Percentiles rank a stretch among this genome's conserved stretches.
Evolutionary conservation across 2,888 invertebrate species (phyloP).

Genomic region (Arctia plantaginis): DNA sequence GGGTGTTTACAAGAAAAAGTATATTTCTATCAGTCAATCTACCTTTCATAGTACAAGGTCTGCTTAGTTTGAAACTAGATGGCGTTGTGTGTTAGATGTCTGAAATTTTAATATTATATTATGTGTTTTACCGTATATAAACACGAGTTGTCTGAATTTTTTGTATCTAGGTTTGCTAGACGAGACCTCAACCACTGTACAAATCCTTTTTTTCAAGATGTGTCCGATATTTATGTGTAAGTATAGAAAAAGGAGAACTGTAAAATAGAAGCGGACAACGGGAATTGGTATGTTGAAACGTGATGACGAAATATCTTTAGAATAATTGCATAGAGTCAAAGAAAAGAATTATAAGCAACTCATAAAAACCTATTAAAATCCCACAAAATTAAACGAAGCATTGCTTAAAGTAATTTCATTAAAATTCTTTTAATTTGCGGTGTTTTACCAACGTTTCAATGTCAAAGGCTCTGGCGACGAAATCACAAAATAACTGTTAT

Average conservation of each 20-base stretch:
- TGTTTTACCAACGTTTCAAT: slow-evolving; percentile 45
- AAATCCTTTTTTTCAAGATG: too few relatives aligned
- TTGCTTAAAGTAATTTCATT: slow-evolving; percentile 40
- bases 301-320: too few relatives aligned
- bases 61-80: too few relatives aligned
- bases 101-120: too few relatives aligned
- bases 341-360: slow-evolving; percentile 11
- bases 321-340: slow-evolving; percentile 8
- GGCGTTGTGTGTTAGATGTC: too few relatives aligned
- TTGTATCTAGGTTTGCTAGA: too few relatives aligned
- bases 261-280: background rate
- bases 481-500: slow-evolving; percentile 57
- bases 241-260: background rate
- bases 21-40: too few relatives aligned
- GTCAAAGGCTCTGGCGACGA: slow-evolving; percentile 51
- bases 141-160: too few relatives aligned
- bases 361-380: slow-evolving; percentile 22
- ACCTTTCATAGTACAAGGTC: too few relatives aligned
- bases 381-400: slow-evolving; percentile 26
- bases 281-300: background rate
- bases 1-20: too few relatives aligned
- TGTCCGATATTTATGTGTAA: background rate
- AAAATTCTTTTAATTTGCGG: slow-evolving; percentile 54
- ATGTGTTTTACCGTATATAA: too few relatives aligned
- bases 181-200: too few relatives aligned